phyloP scores from a whole-genome alignment of 2,113 vertebrate species.

The Pyxicephalus adspersus region DNA sequence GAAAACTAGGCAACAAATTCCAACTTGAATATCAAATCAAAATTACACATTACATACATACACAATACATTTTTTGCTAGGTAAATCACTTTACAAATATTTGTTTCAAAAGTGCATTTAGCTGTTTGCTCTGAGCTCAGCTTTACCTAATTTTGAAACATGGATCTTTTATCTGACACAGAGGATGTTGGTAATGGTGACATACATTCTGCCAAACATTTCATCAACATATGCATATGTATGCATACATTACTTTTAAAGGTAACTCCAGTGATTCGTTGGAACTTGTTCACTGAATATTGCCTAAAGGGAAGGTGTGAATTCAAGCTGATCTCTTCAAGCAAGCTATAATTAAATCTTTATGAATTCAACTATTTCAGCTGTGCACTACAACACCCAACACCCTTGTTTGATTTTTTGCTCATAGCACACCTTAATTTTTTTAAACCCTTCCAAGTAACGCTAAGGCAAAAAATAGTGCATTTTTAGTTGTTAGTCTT shows the following conservation, averaged over 20 bases:
- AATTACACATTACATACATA: too few relatives aligned
- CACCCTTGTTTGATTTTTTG: constrained; percentile 1
- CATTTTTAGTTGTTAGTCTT: not conserved
- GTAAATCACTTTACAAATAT: too few relatives aligned
- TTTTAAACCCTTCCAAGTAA: not conserved
- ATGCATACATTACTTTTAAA: constrained; percentile 6
- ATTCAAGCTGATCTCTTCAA: constrained; percentile 1
- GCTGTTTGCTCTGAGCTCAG: too few relatives aligned
- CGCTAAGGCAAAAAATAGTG: not conserved
- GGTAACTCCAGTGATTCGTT: constrained; percentile 7
- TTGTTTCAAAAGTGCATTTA: too few relatives aligned
- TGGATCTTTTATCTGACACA: not conserved
- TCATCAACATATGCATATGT: constrained; percentile 17
- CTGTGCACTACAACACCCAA: constrained; percentile 24
- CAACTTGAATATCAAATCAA: too few relatives aligned
- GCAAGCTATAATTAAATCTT: constrained; percentile 41
- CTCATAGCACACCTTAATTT: not conserved
- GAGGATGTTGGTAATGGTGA: not conserved
- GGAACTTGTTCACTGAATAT: constrained; percentile 19
- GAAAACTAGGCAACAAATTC: too few relatives aligned
- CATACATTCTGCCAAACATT: not conserved
- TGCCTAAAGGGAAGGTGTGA: constrained; percentile 54
- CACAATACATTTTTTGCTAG: too few relatives aligned
- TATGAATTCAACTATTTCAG: constrained; percentile 20
- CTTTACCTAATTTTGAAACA: too few relatives aligned